Percentiles rank a stretch among this genome's conserved stretches.
These are phyloP conservation scores for Hylaeus anthracinus DNA, from an alignment of 1,140 invertebrate species.

Conservation along the genomic window DNA sequence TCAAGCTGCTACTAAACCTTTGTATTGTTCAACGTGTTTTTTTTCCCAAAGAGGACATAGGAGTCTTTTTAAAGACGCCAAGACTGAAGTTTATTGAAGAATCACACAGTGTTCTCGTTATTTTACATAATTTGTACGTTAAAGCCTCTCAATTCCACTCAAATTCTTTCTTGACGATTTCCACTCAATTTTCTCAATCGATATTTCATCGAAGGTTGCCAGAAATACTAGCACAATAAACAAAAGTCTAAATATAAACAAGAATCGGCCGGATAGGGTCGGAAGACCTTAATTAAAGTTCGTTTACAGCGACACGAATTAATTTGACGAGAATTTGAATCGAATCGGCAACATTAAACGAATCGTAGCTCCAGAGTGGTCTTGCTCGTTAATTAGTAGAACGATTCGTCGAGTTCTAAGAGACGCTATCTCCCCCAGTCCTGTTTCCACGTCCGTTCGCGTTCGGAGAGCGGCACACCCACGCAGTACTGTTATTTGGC, in stretches of 20 bases:
- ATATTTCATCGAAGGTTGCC: neutral
- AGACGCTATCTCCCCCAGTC: neutral
- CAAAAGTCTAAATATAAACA: neutral
- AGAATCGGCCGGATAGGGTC: neutral
- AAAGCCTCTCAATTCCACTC: no score
- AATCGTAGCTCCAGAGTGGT: slow-evolving; percentile 18
- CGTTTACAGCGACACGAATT: slow-evolving; percentile 36
- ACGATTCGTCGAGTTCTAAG: slow-evolving; percentile 32
- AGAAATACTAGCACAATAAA: neutral
- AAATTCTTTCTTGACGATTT: no score
- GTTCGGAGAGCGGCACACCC: neutral
- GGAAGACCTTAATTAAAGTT: slow-evolving; percentile 37
- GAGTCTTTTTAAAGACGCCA: no score
- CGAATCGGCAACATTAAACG: slow-evolving; percentile 39
- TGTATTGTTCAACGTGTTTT: no score
- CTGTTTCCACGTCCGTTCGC: neutral
- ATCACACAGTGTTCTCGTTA: no score
- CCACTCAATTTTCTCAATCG: neutral
- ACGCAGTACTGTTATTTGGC: slow-evolving; percentile 24
- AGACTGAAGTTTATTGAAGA: no score
- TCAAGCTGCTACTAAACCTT: no score
- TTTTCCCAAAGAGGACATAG: no score
- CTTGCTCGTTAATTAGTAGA: slow-evolving; percentile 36
- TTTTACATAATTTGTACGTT: no score
- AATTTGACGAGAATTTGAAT: slow-evolving; percentile 46